phyloP scores from a whole-genome alignment of 2,888 invertebrate species.

The Orthosia gracilis region DNA sequence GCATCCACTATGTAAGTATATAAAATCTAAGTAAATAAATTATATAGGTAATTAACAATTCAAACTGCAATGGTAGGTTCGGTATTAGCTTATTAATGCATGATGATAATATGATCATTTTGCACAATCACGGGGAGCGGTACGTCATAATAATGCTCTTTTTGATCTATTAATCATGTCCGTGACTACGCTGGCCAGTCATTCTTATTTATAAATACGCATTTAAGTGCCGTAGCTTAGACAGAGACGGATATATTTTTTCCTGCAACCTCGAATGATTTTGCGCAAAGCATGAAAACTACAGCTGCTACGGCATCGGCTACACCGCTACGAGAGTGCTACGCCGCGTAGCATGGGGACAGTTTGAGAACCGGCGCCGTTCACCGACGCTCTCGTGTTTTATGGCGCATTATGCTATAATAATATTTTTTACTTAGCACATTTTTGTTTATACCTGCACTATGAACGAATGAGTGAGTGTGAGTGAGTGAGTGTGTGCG shows the following conservation, averaged over 20 bases:
- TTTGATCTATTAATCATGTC: slow-evolving; percentile 37
- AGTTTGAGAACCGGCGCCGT: slow-evolving; percentile 81
- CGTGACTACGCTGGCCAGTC: slow-evolving; percentile 7
- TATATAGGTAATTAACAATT: background rate
- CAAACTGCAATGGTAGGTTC: too few species aligned
- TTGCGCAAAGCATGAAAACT: slow-evolving; percentile 42
- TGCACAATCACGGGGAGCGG: slow-evolving; percentile 35
- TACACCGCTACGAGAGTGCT: slow-evolving; percentile 66
- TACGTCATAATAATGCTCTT: slow-evolving; percentile 13
- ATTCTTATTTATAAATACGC: slow-evolving; percentile 30
- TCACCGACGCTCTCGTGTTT: slow-evolving; percentile 83
- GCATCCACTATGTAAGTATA: too few species aligned
- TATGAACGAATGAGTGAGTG: slow-evolving; percentile 62
- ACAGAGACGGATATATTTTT: slow-evolving; percentile 25
- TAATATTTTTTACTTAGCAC: slow-evolving; percentile 91
- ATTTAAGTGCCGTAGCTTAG: slow-evolving; percentile 10
- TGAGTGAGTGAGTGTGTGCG: slow-evolving; percentile 72
- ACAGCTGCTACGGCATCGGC: slow-evolving; percentile 43
- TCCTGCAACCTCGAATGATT: slow-evolving; percentile 3
- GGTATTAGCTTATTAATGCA: background rate
- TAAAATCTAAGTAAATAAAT: too few species aligned
- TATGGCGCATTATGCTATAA: slow-evolving; percentile 89
- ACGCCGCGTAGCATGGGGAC: slow-evolving; percentile 63
- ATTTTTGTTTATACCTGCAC: slow-evolving; percentile 83
- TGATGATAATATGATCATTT: background rate